Base-by-base conservation (phyloP, 35 echinoderm and acorn worm species). In the Apostichopus japonicus region DNA sequence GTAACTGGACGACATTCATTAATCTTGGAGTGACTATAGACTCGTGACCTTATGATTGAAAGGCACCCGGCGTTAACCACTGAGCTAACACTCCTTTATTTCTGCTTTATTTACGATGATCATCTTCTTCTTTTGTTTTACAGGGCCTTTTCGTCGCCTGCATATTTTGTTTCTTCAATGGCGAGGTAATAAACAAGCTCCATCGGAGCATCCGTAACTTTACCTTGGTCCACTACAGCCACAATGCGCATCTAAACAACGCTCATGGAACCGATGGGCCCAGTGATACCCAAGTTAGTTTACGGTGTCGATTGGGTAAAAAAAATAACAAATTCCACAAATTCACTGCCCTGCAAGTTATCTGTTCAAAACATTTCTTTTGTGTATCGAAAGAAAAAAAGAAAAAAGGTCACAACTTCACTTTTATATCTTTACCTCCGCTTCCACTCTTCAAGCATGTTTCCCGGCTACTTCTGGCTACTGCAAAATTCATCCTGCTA, bases 81-180 rank as follows among this genome's bases (percentile, higher is more conserved):
- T 33, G 27, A 33, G 27, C 27, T 33, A 33, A 33, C 1, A 33
- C 27, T 33, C 27, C 33, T 44, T 44, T 1, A 44, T 44, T 44
- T 44, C 2, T 44, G 33, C 33, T 1, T 44, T 44, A 44, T 44
- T 44, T 44, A 44, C 33, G 33, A 44, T 44, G 33, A 61, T 61
- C 7, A 61, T 61, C 13, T 10, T 2, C 13, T 61, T 61, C 57
- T 61, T 93, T 92, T 86, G 83, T 22, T 93, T 84, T 77, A 8
- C 92, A 99, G 97, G 95, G 97, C 88, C 93, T 99, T 88, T 96
- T 95, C 90, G 97, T 99, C 21, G 97, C 97, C 62, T 99, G 97
- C 90, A 99, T 99, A 23, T 99, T 96, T 92, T 99, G 97, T 90
- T 99, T 99, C 82, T 99, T 99, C 92, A 99, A 99, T 93, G 97